These are phyloP conservation scores for Mycetomoellerius zeteki DNA, from an alignment of 1,140 invertebrate species.

Conservation along the genomic window DNA sequence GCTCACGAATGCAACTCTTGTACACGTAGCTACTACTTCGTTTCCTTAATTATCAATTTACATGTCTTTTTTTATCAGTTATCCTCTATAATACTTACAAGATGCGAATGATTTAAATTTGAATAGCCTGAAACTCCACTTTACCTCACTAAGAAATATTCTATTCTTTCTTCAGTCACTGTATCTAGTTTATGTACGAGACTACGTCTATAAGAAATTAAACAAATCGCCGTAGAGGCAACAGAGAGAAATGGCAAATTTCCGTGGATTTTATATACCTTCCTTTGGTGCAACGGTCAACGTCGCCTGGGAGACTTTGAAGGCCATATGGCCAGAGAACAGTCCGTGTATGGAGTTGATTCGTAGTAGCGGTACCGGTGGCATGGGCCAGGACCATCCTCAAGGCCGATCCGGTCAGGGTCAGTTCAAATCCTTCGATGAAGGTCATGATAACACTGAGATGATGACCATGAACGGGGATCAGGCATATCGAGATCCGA, in stretches of 20 bases:
- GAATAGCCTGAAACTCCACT: background rate
- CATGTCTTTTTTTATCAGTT: background rate
- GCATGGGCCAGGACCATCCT: slow-evolving; percentile 77
- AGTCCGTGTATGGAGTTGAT: slow-evolving; percentile 87
- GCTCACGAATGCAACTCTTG: too few relatives aligned
- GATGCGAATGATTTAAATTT: slow-evolving; percentile 14
- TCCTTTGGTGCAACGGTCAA: slow-evolving; percentile 92
- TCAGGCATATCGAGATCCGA: slow-evolving; percentile 88
- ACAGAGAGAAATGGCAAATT: slow-evolving; percentile 86
- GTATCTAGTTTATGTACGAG: background rate
- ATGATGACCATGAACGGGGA: slow-evolving; percentile 88
- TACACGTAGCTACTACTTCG: background rate
- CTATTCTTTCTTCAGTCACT: background rate
- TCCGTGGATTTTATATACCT: slow-evolving; percentile 90
- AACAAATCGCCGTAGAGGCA: slow-evolving; percentile 58
- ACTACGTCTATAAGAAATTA: slow-evolving; percentile 6
- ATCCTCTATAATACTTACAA: background rate
- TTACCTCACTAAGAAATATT: background rate
- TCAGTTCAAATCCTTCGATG: slow-evolving; percentile 87
- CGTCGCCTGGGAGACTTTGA: slow-evolving; percentile 93
- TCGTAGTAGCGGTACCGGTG: slow-evolving; percentile 72
- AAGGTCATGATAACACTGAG: slow-evolving; percentile 87
- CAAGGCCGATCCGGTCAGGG: slow-evolving; percentile 80
- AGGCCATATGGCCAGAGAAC: slow-evolving; percentile 92
- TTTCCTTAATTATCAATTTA: background rate